Percentiles rank a stretch among this genome's conserved stretches.
phyloP scores from a whole-genome alignment of 92 coral and sea anemone genomes.

The Bergia sp. region DNA sequence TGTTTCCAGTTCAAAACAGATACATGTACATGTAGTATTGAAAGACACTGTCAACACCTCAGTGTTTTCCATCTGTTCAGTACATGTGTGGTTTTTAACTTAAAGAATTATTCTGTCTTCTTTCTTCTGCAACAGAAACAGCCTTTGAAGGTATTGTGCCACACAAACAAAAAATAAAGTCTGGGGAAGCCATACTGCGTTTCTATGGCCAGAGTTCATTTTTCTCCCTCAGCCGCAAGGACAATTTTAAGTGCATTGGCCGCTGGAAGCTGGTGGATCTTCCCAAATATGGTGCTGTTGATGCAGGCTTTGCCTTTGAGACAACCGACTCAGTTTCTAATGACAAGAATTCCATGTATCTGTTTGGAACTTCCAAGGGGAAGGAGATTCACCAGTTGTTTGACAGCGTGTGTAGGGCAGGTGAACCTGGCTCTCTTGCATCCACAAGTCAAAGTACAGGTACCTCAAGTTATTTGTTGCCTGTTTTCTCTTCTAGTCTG shows the following conservation, averaged over 20 bases:
- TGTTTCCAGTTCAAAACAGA: too few relatives aligned
- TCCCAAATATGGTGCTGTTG: constrained; percentile 91
- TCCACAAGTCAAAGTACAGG: constrained; percentile 34
- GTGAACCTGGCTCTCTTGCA: constrained; percentile 42
- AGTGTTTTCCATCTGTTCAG: background rate
- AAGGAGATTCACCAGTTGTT: constrained; percentile 78
- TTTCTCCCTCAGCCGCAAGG: constrained; percentile 86
- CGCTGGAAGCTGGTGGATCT: constrained; percentile 84
- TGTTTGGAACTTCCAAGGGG: constrained; percentile 78
- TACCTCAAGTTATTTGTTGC: background rate
- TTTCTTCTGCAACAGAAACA: constrained; percentile 62
- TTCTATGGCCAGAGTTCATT: constrained; percentile 73
- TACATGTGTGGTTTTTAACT: background rate
- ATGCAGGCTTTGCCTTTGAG: constrained; percentile 94
- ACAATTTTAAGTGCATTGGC: constrained; percentile 82
- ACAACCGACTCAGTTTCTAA: constrained; percentile 59
- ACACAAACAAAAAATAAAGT: constrained; percentile 88
- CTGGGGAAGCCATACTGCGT: constrained; percentile 95
- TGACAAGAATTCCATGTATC: constrained; percentile 66
- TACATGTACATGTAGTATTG: too few relatives aligned
- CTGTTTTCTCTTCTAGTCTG: background rate
- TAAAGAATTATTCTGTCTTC: background rate
- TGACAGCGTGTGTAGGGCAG: constrained; percentile 79
- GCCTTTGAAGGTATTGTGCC: constrained; percentile 91
- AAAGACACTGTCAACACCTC: too few relatives aligned